Conservation (phyloP, 2,797 vertebrate genomes). For the Melanotaenia trifasciata region DNA sequence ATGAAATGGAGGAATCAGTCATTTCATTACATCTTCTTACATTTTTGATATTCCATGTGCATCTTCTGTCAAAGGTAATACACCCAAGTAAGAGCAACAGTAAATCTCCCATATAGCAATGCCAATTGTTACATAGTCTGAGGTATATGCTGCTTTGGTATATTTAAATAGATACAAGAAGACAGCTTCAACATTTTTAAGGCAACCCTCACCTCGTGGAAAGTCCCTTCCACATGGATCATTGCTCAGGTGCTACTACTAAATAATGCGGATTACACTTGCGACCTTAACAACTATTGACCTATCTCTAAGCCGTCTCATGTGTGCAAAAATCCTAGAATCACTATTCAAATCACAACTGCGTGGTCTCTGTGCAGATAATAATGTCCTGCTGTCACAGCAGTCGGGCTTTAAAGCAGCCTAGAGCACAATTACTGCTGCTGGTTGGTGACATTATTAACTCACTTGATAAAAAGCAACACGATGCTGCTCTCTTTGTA, state of each 20-base stretch:
- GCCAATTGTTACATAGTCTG: neutral
- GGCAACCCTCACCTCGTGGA: neutral
- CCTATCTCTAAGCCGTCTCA: neutral
- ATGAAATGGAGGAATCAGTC: neutral
- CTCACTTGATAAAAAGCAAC: neutral
- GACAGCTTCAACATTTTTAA: neutral
- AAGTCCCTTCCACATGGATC: neutral
- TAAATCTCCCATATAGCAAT: neutral
- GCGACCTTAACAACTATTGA: neutral
- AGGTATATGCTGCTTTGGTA: neutral
- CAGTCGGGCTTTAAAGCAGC: neutral
- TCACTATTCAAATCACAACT: conserved; percentile 3
- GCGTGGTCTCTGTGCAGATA: neutral
- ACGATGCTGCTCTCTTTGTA: neutral
- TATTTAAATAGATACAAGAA: neutral
- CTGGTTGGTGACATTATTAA: neutral
- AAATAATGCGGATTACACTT: conserved; percentile 6
- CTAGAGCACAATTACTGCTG: neutral
- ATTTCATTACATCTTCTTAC: neutral
- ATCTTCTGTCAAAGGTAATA: neutral
- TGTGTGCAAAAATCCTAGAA: conserved; percentile 1
- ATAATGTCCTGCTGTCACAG: neutral
- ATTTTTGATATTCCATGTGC: neutral
- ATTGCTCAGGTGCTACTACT: neutral
- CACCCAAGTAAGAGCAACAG: neutral